phyloP scores from a whole-genome alignment of 2,888 invertebrate species.

The Busseola fusca region DNA sequence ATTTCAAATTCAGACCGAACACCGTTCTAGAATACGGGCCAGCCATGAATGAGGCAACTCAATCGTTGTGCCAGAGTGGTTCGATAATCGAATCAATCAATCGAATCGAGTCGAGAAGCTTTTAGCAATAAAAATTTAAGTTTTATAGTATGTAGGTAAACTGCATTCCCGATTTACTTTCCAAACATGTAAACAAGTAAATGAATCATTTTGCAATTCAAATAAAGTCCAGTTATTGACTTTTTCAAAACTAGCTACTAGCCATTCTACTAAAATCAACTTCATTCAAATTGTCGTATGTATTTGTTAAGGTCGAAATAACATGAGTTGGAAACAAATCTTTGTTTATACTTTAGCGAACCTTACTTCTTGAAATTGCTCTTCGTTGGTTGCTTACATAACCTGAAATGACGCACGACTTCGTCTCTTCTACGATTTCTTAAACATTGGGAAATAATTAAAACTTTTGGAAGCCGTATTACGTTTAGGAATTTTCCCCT shows the following conservation, averaged over 20 bases:
- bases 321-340: background rate
- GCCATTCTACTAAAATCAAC: no score
- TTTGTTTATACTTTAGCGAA: background rate
- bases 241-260: no score
- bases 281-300: no score
- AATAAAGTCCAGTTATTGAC: no score
- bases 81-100: background rate
- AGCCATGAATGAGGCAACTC: background rate
- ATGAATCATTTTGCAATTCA: no score
- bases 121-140: background rate
- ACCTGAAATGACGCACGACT: constrained; percentile 29
- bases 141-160: no score
- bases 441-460: constrained; percentile 19
- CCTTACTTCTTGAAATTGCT: background rate
- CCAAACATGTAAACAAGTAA: background rate
- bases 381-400: background rate
- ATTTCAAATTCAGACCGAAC: constrained; percentile 16
- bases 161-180: background rate
- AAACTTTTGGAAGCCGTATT: constrained; percentile 32
- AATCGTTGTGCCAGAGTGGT: background rate
- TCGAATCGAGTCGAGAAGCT: background rate
- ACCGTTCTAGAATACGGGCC: background rate
- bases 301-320: background rate
- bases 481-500: constrained; percentile 1
- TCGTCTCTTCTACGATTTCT: constrained; percentile 27